These are phyloP conservation scores for Ginglymostoma cirratum DNA, from an alignment of 2,113 vertebrate genomes.

Conservation along the genomic window DNA sequence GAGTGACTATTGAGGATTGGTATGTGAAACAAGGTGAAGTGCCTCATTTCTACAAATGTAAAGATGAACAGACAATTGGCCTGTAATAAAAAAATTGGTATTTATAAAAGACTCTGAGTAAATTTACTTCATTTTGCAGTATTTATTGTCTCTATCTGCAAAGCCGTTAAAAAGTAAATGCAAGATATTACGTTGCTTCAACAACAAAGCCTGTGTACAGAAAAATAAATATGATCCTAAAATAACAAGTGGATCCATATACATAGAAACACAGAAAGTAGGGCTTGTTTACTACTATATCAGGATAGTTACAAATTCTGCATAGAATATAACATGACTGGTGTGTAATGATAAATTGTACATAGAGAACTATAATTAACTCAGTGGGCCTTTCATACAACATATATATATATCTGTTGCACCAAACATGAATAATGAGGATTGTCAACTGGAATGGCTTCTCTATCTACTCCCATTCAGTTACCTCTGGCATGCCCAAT, in stretches of 20 bases:
- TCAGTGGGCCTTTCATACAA: neutral
- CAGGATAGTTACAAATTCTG: neutral
- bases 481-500: too few relatives aligned
- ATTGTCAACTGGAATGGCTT: neutral
- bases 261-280: neutral
- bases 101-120: neutral
- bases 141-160: neutral
- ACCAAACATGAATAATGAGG: neutral
- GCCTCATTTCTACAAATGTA: neutral
- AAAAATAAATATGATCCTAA: neutral
- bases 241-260: neutral
- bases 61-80: neutral
- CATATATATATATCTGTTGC: neutral
- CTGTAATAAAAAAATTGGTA: neutral
- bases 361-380: neutral
- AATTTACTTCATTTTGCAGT: neutral
- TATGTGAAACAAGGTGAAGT: neutral
- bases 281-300: neutral
- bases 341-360: neutral
- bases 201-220: neutral
- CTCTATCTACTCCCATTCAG: too few relatives aligned
- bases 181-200: neutral
- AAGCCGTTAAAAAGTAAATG: neutral
- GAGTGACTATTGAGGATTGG: neutral
- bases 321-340: neutral